phyloP scores from a whole-genome alignment of 2,888 invertebrate species.

The Plemyria rubiginata region DNA sequence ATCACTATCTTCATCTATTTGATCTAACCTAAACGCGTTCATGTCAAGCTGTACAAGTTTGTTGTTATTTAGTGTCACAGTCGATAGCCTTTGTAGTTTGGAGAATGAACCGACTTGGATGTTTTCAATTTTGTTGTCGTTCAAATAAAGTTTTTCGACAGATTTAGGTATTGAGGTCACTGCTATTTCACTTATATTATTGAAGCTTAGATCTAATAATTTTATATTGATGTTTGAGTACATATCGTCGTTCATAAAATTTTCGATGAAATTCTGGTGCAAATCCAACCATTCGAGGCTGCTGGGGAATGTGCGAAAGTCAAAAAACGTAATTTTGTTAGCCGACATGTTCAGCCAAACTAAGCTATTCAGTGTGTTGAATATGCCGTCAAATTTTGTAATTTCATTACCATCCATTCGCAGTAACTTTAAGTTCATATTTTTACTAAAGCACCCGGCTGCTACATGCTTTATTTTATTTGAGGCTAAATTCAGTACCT shows the following conservation, averaged over 20 bases:
- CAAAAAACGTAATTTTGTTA: conserved; percentile 90
- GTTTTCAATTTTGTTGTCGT: conserved; percentile 89
- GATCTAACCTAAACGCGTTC: conserved; percentile 88
- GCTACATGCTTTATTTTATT: conserved; percentile 90
- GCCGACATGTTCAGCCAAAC: conserved; percentile 92
- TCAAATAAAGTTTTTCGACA: conserved; percentile 89
- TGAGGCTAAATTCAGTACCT: conserved; percentile 91
- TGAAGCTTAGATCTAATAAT: conserved; percentile 90
- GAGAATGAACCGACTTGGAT: conserved; percentile 90
- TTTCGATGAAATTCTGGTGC: conserved; percentile 89
- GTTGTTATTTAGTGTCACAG: conserved; percentile 91
- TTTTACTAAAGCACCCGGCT: conserved; percentile 89
- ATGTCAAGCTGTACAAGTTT: conserved; percentile 89
- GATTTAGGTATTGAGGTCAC: conserved; percentile 89
- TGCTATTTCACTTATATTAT: conserved; percentile 87
- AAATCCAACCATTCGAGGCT: conserved; percentile 92
- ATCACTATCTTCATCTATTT: conserved; percentile 88
- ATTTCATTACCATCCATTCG: conserved; percentile 92
- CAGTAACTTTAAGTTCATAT: conserved; percentile 88
- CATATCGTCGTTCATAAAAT: conserved; percentile 85
- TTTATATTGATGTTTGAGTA: conserved; percentile 86
- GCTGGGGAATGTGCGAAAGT: conserved; percentile 90
- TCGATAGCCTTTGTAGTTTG: conserved; percentile 87
- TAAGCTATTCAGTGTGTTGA: conserved; percentile 88
- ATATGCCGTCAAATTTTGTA: conserved; percentile 88